Base-by-base conservation (phyloP, 2,797 vertebrate genomes). In the Tiaroga cobitis region DNA sequence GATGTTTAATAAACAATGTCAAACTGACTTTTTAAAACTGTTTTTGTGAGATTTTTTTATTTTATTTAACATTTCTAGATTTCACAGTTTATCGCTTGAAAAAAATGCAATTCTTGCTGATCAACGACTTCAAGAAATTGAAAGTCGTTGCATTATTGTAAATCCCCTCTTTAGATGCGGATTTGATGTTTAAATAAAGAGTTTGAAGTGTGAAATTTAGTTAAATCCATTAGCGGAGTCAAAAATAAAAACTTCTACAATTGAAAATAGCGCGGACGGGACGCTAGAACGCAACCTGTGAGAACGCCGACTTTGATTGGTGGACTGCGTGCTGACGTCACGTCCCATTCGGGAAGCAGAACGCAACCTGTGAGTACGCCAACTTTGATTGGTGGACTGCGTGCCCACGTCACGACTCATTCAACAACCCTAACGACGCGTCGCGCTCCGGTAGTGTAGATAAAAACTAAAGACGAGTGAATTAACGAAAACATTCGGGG, bases 1-100 rank as follows among this genome's bases (percentile, higher is more conserved):
- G 83, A 79, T 61, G 63, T 84, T 61, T 59, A 84, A 70, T 70
- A 79, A 84, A 84, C 15, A 3, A n/a, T 61, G 51, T 72, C 39
- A 79, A 84, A 72, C 73, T 7, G 5, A 29, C 13, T 15, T 26
- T 63, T 11, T 13, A 11, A 61, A 6, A 26, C 2, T 26, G 24
- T 15, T 41, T 29, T 65, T 51, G 24, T 51, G 29, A 26, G 16
- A 4, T 24, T n/a, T 61, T 11, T 13, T 15, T n/a, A n/a, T n/a
- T n/a, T 13, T 5, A 29, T n/a, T 3, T 43, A 72, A 11, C 26
- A 1, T 16, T 49, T 26, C 8, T 24, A 5, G 13, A 15, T 63
- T 41, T n/a, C 24, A 34, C 8, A 49, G 16, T 32, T 54, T 75
- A 49, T 34, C 15, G 5, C 9, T 15, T 75, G 73, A 75, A 21